These are phyloP conservation scores for Myotis pilosus DNA, from an alignment of 2,797 vertebrate genomes.

Conservation along the genomic window DNA sequence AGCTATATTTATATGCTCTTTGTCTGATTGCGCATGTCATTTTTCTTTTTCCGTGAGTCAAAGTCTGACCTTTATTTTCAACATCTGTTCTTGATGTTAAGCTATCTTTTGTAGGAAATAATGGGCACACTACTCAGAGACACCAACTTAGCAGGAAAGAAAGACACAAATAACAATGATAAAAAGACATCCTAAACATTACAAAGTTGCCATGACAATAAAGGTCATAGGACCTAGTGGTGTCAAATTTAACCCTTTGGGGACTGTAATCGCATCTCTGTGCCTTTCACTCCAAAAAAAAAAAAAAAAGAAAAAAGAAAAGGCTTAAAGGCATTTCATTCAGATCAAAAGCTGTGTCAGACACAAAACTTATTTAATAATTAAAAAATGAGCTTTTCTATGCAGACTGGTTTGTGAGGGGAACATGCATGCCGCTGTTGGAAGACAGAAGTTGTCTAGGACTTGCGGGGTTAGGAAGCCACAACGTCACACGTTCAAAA, in stretches of 20 bases:
- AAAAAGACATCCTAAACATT: constrained; percentile 86
- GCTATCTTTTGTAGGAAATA: constrained; percentile 89
- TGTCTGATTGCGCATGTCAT: constrained; percentile 97
- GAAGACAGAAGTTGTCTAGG: constrained; percentile 82
- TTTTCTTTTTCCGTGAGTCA: constrained; percentile 92
- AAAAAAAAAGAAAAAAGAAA: constrained; percentile 56
- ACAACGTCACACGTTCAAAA: constrained; percentile 75
- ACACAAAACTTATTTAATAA: constrained; percentile 82
- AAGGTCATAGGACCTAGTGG: constrained; percentile 86
- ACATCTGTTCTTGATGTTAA: constrained; percentile 93
- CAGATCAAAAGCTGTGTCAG: constrained; percentile 83
- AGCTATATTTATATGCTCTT: constrained; percentile 97
- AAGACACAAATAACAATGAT: constrained; percentile 87
- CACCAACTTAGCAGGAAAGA: constrained; percentile 87
- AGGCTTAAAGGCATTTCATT: constrained; percentile 84
- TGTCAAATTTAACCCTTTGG: constrained; percentile 90
- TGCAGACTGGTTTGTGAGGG: constrained; percentile 83
- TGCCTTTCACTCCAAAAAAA: constrained; percentile 90
- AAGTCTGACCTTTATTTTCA: constrained; percentile 96
- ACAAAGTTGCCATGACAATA: constrained; percentile 88
- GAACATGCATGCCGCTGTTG: constrained; percentile 83
- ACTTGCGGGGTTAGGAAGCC: constrained; percentile 82
- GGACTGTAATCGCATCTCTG: constrained; percentile 93
- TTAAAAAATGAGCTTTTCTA: constrained; percentile 77
- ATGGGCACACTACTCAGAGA: constrained; percentile 87